phyloP scores from a whole-genome alignment of 1,140 invertebrate species.

The Drosophila chauvacae region DNA sequence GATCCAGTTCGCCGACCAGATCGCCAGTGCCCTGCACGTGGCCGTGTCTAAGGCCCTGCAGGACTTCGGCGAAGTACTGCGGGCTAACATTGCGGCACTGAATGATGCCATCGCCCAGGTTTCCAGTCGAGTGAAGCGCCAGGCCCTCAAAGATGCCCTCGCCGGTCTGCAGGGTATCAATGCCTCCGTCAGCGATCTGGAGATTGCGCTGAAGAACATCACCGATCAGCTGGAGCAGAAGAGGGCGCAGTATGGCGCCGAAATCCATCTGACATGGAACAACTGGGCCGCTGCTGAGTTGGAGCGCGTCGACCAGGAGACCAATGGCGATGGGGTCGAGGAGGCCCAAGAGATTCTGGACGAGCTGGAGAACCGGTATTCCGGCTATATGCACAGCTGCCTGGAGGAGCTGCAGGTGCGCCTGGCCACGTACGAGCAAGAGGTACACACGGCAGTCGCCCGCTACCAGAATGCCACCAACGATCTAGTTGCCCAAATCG shows the following conservation, averaged over 20 bases:
- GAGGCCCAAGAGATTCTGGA: constrained; percentile 32
- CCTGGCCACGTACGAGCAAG: constrained; percentile 16
- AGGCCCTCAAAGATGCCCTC: constrained; percentile 9
- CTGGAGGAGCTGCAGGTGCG: constrained; percentile 28
- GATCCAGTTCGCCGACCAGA: background rate
- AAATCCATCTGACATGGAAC: constrained; percentile 6
- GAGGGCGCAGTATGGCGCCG: background rate
- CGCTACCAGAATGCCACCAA: constrained; percentile 9
- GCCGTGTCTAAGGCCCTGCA: background rate
- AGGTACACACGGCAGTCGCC: constrained; percentile 8
- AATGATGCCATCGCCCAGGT: background rate
- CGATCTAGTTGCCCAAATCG: constrained; percentile 6
- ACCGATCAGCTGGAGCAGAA: constrained; percentile 7
- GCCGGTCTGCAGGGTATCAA: constrained; percentile 10
- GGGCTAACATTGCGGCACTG: background rate
- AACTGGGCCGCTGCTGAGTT: constrained; percentile 46
- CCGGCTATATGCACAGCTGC: constrained; percentile 1
- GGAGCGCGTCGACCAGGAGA: constrained; percentile 23
- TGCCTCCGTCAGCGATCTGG: background rate
- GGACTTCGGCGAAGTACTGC: background rate
- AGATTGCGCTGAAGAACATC: constrained; percentile 5
- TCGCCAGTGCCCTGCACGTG: constrained; percentile 23
- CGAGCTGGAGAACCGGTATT: constrained; percentile 4
- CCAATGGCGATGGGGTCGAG: constrained; percentile 7
- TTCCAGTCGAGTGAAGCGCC: background rate